phyloP scores from a whole-genome alignment of 2,113 vertebrate species.

The Malurus cyaneus region DNA sequence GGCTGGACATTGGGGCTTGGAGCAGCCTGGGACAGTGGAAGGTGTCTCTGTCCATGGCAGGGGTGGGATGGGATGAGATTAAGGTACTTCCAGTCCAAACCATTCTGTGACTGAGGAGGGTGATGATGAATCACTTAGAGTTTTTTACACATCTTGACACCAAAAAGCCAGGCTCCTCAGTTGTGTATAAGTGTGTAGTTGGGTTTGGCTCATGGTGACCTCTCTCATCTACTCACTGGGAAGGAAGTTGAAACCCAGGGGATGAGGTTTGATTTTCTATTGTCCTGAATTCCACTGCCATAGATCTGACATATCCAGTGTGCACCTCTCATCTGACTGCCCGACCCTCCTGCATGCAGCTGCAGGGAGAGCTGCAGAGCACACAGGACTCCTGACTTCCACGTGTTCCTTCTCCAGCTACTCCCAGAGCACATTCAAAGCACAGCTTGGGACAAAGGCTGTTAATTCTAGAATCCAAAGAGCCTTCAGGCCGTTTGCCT shows the following conservation, averaged over 20 bases:
- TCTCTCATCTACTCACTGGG: neutral
- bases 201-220: neutral
- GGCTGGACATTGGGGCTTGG: accelerated
- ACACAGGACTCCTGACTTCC: neutral
- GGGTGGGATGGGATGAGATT: accelerated
- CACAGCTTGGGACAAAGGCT: neutral
- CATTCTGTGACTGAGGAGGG: neutral
- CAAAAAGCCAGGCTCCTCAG: neutral
- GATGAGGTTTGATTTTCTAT: neutral
- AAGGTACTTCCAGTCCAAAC: neutral
- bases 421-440: neutral
- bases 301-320: neutral
- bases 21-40: accelerated
- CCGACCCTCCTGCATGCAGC: neutral
- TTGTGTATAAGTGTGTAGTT: no score
- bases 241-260: neutral
- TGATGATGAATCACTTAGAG: neutral
- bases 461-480: neutral
- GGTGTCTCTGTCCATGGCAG: neutral
- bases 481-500: accelerated
- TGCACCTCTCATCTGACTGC: neutral
- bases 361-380: neutral
- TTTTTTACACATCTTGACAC: neutral
- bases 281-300: neutral
- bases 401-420: neutral